phyloP scores from a whole-genome alignment of 1,140 invertebrate species.

The Magallana angulata region DNA sequence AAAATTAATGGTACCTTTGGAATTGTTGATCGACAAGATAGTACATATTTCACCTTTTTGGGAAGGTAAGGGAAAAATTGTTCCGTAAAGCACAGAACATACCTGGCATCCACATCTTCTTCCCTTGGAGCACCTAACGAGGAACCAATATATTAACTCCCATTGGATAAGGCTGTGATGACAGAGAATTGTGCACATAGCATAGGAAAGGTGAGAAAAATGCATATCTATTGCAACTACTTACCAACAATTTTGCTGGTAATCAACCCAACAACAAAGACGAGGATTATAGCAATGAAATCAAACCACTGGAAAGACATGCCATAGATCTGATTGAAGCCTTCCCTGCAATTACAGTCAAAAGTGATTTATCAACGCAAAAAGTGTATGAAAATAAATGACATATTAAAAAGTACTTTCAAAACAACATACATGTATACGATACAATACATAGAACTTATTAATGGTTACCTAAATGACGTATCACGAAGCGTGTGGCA shows the following conservation, averaged over 20 bases:
- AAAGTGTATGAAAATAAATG: too few species aligned
- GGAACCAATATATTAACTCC: neutral
- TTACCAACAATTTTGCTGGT: neutral
- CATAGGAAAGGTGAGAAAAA: too few species aligned
- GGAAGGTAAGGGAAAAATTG: neutral
- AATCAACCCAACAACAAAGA: neutral
- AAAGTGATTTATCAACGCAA: too few species aligned
- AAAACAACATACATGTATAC: too few species aligned
- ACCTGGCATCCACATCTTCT: neutral
- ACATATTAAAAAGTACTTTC: too few species aligned
- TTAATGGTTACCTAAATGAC: too few species aligned
- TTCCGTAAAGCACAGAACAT: conserved; percentile 9
- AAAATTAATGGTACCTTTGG: neutral
- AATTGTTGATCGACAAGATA: neutral
- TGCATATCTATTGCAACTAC: too few species aligned
- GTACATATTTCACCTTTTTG: neutral
- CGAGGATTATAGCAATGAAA: neutral
- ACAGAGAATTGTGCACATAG: neutral
- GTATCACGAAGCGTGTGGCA: too few species aligned
- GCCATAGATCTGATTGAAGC: neutral
- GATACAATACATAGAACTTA: too few species aligned
- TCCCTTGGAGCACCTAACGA: neutral
- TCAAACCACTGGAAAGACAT: neutral
- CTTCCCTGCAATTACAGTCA: neutral
- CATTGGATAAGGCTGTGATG: neutral